Evolutionary conservation across 2,113 vertebrate genomes (phyloP).

Genomic region (Notarius lentiginosus): DNA sequence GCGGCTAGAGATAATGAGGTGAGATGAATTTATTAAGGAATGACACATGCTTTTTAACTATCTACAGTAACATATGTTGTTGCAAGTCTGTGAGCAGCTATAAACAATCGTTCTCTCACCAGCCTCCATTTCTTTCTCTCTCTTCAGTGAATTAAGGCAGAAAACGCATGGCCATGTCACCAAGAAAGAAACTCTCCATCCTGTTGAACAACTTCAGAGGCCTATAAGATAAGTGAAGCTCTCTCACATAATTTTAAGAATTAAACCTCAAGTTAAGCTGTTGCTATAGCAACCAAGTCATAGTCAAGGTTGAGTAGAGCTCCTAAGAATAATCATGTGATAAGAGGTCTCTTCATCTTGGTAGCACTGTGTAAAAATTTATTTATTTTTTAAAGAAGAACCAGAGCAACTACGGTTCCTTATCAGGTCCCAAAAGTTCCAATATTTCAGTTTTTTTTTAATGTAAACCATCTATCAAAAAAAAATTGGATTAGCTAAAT

Average conservation of each 20-base stretch:
- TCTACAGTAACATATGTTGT: background rate
- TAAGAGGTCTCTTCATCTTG: background rate
- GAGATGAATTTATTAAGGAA: background rate
- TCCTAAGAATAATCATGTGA: background rate
- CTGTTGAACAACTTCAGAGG: background rate
- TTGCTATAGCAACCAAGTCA: conserved; percentile 14
- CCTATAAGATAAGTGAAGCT: conserved; percentile 5
- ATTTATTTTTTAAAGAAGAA: background rate
- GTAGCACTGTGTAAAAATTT: background rate
- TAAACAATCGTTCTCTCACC: background rate
- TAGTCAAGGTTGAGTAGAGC: conserved; percentile 19
- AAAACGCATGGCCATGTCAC: background rate
- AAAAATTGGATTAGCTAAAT: background rate
- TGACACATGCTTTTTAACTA: background rate
- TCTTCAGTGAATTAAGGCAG: background rate
- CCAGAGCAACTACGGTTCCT: background rate
- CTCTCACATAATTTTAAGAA: conserved; percentile 21
- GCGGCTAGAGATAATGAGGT: no score
- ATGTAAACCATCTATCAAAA: background rate
- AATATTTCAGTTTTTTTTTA: background rate
- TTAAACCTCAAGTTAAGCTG: conserved; percentile 15
- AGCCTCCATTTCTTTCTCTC: background rate
- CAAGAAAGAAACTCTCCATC: conserved; percentile 2
- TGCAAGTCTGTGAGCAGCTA: background rate
- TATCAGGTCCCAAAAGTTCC: background rate